Evolutionary conservation across 2,113 vertebrate species (phyloP).

Genomic region (Bungarus multicinctus): DNA sequence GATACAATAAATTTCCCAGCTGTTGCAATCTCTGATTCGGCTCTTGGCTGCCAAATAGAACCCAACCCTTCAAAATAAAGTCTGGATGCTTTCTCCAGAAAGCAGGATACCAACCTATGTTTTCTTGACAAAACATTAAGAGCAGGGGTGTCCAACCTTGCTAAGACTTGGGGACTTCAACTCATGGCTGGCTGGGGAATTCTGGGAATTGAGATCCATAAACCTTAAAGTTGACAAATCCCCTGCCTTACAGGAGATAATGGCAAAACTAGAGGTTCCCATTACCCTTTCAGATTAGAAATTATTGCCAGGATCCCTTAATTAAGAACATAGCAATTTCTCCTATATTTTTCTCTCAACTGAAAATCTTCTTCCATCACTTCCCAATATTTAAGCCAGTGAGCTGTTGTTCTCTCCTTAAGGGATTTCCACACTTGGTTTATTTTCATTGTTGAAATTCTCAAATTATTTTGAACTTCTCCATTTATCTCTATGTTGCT

Average conservation of each 20-base stretch:
- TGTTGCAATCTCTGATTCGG: neutral
- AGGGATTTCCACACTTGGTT: neutral
- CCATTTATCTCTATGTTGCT: neutral
- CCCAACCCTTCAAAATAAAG: neutral
- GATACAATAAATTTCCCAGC: neutral
- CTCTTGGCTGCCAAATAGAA: neutral
- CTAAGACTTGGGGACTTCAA: neutral
- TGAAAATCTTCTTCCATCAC: neutral
- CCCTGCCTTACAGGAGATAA: neutral
- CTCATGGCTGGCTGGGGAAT: neutral
- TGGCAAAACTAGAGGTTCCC: neutral
- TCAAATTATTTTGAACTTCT: neutral
- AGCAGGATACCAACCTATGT: neutral
- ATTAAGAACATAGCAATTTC: neutral
- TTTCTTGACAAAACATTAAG: neutral
- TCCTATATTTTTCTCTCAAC: neutral
- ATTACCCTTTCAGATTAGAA: neutral
- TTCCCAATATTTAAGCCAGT: neutral
- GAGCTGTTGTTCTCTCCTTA: neutral
- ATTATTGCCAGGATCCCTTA: neutral
- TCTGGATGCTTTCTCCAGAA: neutral
- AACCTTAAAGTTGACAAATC: neutral
- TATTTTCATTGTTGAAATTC: neutral
- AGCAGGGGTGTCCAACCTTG: neutral
- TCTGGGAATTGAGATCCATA: neutral